Percentiles rank a stretch among this genome's conserved stretches.
These are phyloP conservation scores for Megathymus violae DNA, from an alignment of 1,140 invertebrate genomes.

Conservation along the genomic window DNA sequence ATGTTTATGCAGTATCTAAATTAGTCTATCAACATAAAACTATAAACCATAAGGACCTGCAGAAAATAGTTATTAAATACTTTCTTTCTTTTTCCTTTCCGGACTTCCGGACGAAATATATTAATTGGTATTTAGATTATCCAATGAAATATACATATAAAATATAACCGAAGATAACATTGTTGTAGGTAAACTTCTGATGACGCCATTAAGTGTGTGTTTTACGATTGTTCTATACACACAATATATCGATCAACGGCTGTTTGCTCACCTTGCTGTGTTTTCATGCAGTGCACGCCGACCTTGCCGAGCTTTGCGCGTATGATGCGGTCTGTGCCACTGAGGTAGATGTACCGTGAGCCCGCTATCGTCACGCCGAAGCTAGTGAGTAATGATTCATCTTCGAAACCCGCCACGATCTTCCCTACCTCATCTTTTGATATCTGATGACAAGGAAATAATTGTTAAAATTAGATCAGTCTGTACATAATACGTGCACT, in stretches of 20 bases:
- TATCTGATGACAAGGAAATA: slow-evolving; percentile 86
- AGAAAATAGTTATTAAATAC: too few species aligned
- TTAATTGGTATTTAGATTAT: too few species aligned
- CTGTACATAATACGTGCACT: not conserved
- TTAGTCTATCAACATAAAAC: too few species aligned
- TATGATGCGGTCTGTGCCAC: slow-evolving; percentile 94
- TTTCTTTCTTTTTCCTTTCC: too few species aligned
- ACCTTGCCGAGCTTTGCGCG: slow-evolving; percentile 95
- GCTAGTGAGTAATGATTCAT: slow-evolving; percentile 92
- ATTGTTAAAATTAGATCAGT: slow-evolving; percentile 2
- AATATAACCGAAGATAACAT: too few species aligned
- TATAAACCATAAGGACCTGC: too few species aligned
- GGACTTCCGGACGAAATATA: too few species aligned
- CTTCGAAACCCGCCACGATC: slow-evolving; percentile 93
- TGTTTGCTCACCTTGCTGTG: slow-evolving; percentile 89
- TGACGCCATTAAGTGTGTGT: too few species aligned
- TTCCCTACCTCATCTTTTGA: slow-evolving; percentile 94
- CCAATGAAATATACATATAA: too few species aligned
- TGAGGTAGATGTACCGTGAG: slow-evolving; percentile 96
- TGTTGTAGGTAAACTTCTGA: too few species aligned
- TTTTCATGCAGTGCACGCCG: slow-evolving; percentile 97
- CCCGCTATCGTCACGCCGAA: slow-evolving; percentile 94
- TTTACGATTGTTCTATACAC: too few species aligned
- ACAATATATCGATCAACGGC: slow-evolving; percentile 25
- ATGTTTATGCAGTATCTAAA: too few species aligned